Conservation (phyloP, 2,888 invertebrate genomes). For the Acrocyrtus sp. region DNA sequence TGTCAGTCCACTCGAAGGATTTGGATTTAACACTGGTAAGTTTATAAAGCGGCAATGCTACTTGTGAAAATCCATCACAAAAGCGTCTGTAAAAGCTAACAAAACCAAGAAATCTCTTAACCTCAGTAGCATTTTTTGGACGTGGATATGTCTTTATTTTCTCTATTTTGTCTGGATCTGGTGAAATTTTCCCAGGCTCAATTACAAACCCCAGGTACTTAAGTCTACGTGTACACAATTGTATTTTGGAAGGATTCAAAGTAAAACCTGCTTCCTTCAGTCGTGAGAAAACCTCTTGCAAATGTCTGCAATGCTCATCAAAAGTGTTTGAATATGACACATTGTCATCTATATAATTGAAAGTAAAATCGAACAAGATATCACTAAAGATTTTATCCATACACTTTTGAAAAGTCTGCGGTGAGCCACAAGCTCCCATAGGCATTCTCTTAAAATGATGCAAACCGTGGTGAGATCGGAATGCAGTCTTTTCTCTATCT, state of each 20-base stretch:
- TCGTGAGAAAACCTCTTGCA: constrained; percentile 18
- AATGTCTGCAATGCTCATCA: constrained; percentile 41
- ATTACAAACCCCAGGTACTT: constrained; percentile 66
- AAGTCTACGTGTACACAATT: constrained; percentile 49
- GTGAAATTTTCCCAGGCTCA: constrained; percentile 64
- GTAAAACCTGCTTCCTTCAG: constrained; percentile 60
- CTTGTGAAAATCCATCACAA: constrained; percentile 24
- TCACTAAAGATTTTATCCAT: constrained; percentile 64
- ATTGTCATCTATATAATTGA: constrained; percentile 64
- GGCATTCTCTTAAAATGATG: constrained; percentile 64
- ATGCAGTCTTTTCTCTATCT: constrained; percentile 64
- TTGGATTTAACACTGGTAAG: constrained; percentile 29
- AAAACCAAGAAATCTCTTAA: constrained; percentile 52
- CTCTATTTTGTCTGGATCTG: constrained; percentile 64
- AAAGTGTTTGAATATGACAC: constrained; percentile 41
- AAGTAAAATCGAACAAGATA: constrained; percentile 60
- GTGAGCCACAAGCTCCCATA: constrained; percentile 64
- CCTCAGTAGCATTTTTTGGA: constrained; percentile 37
- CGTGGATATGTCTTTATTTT: constrained; percentile 45
- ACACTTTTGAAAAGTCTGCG: constrained; percentile 65
- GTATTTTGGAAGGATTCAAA: constrained; percentile 62
- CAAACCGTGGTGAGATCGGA: constrained; percentile 63
- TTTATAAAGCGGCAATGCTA: constrained; percentile 38
- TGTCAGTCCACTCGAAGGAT: constrained; percentile 25
- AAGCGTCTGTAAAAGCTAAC: constrained; percentile 46